Conservation (phyloP, 92 coral and sea anemone genomes). For the Umimayanthus kanabou region DNA sequence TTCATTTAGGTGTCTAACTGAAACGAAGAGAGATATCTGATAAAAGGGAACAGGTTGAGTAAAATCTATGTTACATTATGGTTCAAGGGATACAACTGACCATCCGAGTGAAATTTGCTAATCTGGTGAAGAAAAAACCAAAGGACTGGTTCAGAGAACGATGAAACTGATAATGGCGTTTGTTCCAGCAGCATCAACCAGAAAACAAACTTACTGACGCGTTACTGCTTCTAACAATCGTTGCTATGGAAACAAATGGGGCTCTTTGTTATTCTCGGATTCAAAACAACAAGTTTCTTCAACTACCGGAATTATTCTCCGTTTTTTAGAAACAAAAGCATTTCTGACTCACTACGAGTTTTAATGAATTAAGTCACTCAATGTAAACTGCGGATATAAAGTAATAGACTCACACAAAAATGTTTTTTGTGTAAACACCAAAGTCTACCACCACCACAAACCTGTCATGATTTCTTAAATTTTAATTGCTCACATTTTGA, state of each 20-base stretch:
- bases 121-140: not conserved
- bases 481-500: not conserved
- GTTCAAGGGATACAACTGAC: no score
- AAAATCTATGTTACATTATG: not conserved
- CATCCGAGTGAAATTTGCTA: not conserved
- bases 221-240: not conserved
- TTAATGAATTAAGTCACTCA: conserved; percentile 24
- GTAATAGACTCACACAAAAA: not conserved
- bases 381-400: conserved; percentile 6
- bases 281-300: conserved; percentile 5
- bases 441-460: not conserved
- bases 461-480: not conserved
- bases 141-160: not conserved
- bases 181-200: not conserved
- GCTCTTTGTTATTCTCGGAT: not conserved
- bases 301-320: not conserved
- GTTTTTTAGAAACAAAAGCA: not conserved
- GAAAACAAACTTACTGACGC: not conserved
- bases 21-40: no score
- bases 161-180: not conserved
- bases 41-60: not conserved
- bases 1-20: not conserved
- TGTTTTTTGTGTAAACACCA: not conserved
- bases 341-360: not conserved
- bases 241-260: conserved; percentile 19